Evolutionary conservation across 2,888 invertebrate genomes (phyloP), one percentile per base, ranked within the genome.

Genomic region (Drosophila pseudotakahashii): DNA sequence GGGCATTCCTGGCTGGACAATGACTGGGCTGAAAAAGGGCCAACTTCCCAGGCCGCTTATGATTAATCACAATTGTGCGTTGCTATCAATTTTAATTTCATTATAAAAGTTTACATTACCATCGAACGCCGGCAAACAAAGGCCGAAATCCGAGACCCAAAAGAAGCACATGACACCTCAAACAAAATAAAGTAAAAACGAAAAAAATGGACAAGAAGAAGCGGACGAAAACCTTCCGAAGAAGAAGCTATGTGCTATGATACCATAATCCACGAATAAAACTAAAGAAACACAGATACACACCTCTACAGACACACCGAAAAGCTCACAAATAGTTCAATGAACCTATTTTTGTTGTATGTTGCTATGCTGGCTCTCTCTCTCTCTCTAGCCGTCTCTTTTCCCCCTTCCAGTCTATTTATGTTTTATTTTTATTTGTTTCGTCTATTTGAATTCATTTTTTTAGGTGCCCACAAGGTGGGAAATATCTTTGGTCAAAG

Each of bases 221-320:
- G 70, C 83, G 78, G 83, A 68, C 53, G 69, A 70, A 84, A 73
- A 86, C 71, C 75, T 72, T 68, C 78, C 77, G 71, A 64, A 66
- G 66, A 89, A 88, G 83, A 77, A 76, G 76, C 76, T 86, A 70
- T 73, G 54, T 62, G 86, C 86, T 88, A 87, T 89, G 88, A 89
- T 83, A 83, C 89, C 85, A 85, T 89, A 85, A 88, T 88, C 84
- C 87, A 89, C 87, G 87, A 89, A 87, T 88, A 88, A 89, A 88
- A 81, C 81, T 73, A 81, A 87, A 86, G 89, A 89, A 87, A 88
- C 86, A 78, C 74, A 64, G 61, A 75, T 41, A 73, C 69, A 76
- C 63, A 77, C 71, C 67, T 59, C 57, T 63, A 74, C 71, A 72
- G 64, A 45, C 55, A 67, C 39, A 74, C 60, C 59, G 76, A 85